Conservation (phyloP, 1,140 invertebrate genomes). For the Calliphora vicina region DNA sequence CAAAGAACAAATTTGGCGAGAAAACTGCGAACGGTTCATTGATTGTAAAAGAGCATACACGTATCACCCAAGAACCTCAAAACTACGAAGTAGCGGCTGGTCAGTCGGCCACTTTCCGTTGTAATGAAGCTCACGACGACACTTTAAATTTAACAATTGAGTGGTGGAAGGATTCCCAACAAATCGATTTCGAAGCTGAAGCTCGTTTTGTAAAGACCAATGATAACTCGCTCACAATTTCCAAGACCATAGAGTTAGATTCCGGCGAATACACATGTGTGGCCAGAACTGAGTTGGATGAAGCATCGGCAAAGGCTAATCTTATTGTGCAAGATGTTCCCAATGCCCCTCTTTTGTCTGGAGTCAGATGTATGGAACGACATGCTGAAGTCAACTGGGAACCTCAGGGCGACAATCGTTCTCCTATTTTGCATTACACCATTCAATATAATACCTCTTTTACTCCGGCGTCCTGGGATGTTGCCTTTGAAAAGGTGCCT, state of each 20-base stretch:
- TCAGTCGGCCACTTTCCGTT: conserved; percentile 90
- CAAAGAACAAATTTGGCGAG: conserved; percentile 90
- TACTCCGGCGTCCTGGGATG: conserved; percentile 91
- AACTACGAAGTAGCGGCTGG: conserved; percentile 91
- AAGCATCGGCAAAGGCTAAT: conserved; percentile 82
- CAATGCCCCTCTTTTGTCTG: conserved; percentile 79
- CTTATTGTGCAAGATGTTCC: conserved; percentile 96
- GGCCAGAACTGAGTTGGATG: conserved; percentile 89
- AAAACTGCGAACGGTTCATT: conserved; percentile 79
- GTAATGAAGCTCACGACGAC: conserved; percentile 88
- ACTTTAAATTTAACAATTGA: conserved; percentile 81
- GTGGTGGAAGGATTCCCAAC: conserved; percentile 86
- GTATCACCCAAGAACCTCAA: conserved; percentile 85
- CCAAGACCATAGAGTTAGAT: conserved; percentile 92
- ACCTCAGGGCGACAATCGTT: conserved; percentile 91
- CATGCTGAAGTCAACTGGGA: conserved; percentile 84
- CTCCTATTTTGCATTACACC: conserved; percentile 89
- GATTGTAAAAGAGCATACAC: conserved; percentile 84
- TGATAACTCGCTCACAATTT: conserved; percentile 93
- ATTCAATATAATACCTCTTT: conserved; percentile 96
- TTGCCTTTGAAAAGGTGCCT: conserved; percentile 76
- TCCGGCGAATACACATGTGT: conserved; percentile 96
- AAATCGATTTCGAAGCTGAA: conserved; percentile 87
- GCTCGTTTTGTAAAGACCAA: conserved; percentile 83
- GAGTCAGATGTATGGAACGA: conserved; percentile 73